Evolutionary conservation across 2,797 vertebrate genomes (phyloP).

Genomic region (Diglossa cyanea): DNA sequence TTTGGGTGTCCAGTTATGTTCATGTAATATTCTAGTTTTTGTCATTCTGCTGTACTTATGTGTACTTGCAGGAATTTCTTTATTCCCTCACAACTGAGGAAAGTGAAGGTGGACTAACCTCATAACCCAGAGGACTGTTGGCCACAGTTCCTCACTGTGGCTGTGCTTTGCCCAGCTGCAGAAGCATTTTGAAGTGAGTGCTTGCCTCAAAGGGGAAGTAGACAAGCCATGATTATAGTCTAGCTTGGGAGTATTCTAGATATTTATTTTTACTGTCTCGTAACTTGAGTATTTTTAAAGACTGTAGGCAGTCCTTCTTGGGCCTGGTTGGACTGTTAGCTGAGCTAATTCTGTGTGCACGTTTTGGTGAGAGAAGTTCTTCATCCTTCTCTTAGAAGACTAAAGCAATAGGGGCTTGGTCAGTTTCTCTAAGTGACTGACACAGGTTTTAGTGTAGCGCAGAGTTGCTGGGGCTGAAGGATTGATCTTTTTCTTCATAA

Average conservation of each 20-base stretch:
- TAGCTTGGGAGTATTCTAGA: not conserved
- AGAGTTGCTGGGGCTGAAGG: not conserved
- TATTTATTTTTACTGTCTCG: not conserved
- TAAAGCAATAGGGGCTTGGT: not conserved
- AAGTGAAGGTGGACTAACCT: not conserved
- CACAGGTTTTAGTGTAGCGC: not conserved
- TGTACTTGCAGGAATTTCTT: not conserved
- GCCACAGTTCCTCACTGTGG: not conserved
- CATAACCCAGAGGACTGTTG: not conserved
- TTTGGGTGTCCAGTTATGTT: not conserved
- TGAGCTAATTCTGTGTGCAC: not conserved
- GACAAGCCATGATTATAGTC: not conserved
- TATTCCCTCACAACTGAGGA: not conserved
- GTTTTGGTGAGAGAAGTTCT: not conserved
- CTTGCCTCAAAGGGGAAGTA: not conserved
- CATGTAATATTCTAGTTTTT: not conserved
- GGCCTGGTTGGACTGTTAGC: not conserved
- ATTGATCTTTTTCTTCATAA: not conserved
- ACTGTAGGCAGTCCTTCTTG: not conserved
- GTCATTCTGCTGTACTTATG: not conserved
- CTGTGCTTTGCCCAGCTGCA: not conserved
- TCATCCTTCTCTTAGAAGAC: not conserved
- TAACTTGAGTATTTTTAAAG: not conserved
- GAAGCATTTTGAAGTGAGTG: not conserved
- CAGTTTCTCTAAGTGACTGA: not conserved